Evolutionary conservation across 2,113 vertebrate genomes (phyloP).

Genomic region (Macroglossus sobrinus): DNA sequence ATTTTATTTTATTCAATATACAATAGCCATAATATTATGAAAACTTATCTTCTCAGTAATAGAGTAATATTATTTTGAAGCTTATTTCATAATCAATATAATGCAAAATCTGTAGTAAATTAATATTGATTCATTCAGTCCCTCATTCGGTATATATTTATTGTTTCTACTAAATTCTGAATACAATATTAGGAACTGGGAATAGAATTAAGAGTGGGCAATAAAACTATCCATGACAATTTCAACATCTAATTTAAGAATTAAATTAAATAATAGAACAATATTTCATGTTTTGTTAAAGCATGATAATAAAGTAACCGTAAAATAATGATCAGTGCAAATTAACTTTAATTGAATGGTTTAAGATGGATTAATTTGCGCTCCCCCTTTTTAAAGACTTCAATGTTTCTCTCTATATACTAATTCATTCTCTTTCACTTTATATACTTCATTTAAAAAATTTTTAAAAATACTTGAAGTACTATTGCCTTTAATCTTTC

Average conservation of each 20-base stretch:
- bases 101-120: background rate
- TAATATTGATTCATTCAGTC: background rate
- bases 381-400: background rate
- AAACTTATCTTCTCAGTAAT: background rate
- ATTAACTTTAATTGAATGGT: background rate
- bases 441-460: background rate
- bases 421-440: background rate
- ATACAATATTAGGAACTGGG: background rate
- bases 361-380: background rate
- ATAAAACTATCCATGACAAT: background rate
- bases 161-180: background rate
- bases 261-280: background rate
- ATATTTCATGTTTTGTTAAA: background rate
- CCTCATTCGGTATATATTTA: background rate
- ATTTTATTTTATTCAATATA: slow-evolving; percentile 7
- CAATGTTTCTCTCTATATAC: background rate
- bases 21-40: background rate
- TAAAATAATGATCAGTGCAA: background rate
- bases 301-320: background rate
- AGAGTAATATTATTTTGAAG: background rate
- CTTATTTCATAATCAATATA: background rate
- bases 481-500: background rate
- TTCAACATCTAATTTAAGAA: background rate
- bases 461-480: background rate
- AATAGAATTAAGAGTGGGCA: background rate